Percentiles rank a stretch among this genome's conserved stretches.
Conservation (phyloP, 2,888 invertebrate genomes). For the Iphiclides podalirius region DNA sequence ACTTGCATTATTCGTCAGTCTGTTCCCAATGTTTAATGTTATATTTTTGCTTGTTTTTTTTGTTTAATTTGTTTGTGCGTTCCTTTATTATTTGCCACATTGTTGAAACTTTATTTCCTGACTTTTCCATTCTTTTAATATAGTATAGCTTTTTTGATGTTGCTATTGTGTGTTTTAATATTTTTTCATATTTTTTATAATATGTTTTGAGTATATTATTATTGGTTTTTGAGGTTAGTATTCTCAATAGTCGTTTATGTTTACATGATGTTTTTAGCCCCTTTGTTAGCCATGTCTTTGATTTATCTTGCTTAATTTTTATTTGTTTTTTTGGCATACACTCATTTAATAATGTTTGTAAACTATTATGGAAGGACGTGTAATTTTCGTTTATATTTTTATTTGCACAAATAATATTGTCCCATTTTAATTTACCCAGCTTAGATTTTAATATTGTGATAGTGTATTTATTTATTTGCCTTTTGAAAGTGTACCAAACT, state of each 20-base stretch:
- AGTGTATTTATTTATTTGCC: background rate
- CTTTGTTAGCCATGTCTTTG: background rate
- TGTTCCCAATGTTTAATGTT: no score
- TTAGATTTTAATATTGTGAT: background rate
- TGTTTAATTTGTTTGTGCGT: background rate
- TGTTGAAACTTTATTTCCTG: background rate
- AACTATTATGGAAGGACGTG: no score
- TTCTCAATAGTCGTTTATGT: no score
- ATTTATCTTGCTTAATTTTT: background rate
- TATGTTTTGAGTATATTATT: background rate
- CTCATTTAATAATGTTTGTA: background rate
- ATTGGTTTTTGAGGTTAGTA: background rate
- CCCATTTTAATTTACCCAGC: background rate
- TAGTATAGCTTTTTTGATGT: background rate
- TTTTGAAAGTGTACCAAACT: background rate
- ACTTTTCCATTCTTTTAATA: background rate
- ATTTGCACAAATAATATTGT: background rate
- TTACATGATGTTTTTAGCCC: constrained; percentile 6
- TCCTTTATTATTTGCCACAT: background rate
- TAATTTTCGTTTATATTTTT: background rate
- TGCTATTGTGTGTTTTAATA: background rate
- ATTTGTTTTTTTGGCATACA: background rate
- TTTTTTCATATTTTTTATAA: background rate
- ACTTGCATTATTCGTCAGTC: no score
- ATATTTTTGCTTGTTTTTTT: no score